A percentile compares a stretch with the other conserved stretches of the same genome.
phyloP scores from a whole-genome alignment of 2,888 invertebrate genomes.

The Drepanosiphum platanoidis region DNA sequence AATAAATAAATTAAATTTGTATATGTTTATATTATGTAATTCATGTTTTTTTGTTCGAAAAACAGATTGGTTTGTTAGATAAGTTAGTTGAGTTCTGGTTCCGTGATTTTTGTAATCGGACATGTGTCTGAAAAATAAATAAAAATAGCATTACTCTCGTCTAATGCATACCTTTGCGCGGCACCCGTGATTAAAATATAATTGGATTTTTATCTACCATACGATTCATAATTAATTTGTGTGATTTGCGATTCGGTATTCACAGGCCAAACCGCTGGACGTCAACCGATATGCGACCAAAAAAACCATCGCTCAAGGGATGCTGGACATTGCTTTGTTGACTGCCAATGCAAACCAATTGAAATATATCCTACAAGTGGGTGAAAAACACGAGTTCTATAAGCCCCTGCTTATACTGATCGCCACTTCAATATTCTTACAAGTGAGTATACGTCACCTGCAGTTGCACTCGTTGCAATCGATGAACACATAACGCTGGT shows the following conservation, averaged over 20 bases:
- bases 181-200: no score
- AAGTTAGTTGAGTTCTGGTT: background rate
- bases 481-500: no score
- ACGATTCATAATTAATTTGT: no score
- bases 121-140: background rate
- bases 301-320: conserved; percentile 91
- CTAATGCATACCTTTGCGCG: no score
- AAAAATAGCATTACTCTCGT: background rate
- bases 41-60: background rate
- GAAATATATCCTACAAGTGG: conserved; percentile 86
- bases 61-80: background rate
- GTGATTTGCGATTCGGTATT: conserved; percentile 64
- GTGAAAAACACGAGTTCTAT: conserved; percentile 87
- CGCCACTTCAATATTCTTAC: conserved; percentile 82
- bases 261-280: conserved; percentile 74
- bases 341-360: conserved; percentile 90
- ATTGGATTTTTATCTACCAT: background rate
- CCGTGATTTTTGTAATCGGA: background rate
- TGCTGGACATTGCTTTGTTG: conserved; percentile 86
- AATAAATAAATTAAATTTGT: no score
- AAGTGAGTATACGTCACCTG: conserved; percentile 72
- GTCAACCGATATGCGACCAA: conserved; percentile 91
- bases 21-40: no score
- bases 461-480: background rate
- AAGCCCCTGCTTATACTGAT: conserved; percentile 82